Conservation (phyloP, 2,113 vertebrate species). For the sheep (Ovis aries) region ARS-UI_Ramb_v3.0 NC_056054.1:3457501-3458000, state of each 20-base stretch:
- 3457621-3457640: background rate
- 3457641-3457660: background rate
- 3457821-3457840: conserved; percentile 81
- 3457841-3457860: conserved; percentile 67
- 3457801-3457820: conserved; percentile 81
- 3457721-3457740: background rate
- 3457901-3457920: fast-evolving
- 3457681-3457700: background rate
- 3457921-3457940: background rate
- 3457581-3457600: background rate
- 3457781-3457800: conserved; percentile 77
- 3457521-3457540: background rate
- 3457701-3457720: fast-evolving
- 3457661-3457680: background rate
- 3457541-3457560: background rate
- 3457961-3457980: background rate
- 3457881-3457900: background rate
- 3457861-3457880: fast-evolving
- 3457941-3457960: background rate
- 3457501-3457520: background rate
- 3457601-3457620: fast-evolving
- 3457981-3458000: background rate
- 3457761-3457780: conserved; percentile 85
- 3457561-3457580: background rate
- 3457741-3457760: conserved; percentile 12